These are phyloP conservation scores for Steatocranus sp. DNA, from an alignment of 2,797 vertebrate species.

Conservation along the genomic window DNA sequence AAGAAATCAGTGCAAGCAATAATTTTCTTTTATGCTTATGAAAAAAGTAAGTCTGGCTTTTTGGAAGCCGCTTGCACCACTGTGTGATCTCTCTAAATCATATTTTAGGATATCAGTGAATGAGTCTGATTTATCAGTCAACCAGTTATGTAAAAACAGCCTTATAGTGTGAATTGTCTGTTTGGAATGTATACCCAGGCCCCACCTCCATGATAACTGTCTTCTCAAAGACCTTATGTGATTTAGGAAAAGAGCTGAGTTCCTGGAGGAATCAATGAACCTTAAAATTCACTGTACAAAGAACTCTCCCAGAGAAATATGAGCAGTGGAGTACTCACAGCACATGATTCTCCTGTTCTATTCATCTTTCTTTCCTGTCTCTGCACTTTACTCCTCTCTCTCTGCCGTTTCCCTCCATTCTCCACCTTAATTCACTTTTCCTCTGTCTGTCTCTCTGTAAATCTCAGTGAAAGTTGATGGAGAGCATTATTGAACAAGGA, in stretches of 20 bases:
- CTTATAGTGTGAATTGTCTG: not conserved
- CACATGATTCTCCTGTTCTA: not conserved
- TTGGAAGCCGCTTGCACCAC: not conserved
- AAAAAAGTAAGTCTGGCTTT: not conserved
- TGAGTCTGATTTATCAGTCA: not conserved
- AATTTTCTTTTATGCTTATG: not conserved
- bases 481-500: not conserved
- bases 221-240: not conserved
- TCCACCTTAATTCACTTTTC: conserved; percentile 3
- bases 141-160: not conserved
- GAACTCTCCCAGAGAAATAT: conserved; percentile 15
- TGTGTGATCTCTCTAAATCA: not conserved
- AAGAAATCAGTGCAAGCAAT: not conserved
- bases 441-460: not conserved
- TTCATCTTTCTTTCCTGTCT: not conserved
- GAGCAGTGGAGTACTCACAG: not conserved
- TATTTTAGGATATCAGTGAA: not conserved
- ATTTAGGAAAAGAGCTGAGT: not conserved
- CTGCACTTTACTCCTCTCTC: not conserved
- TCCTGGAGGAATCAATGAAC: conserved; percentile 22
- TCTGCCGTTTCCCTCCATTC: not conserved
- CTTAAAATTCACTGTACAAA: conserved; percentile 2
- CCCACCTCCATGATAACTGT: not conserved
- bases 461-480: not conserved
- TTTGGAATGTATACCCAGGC: not conserved